phyloP scores from a whole-genome alignment of 2,888 invertebrate genomes.

The Athalia cordata region DNA sequence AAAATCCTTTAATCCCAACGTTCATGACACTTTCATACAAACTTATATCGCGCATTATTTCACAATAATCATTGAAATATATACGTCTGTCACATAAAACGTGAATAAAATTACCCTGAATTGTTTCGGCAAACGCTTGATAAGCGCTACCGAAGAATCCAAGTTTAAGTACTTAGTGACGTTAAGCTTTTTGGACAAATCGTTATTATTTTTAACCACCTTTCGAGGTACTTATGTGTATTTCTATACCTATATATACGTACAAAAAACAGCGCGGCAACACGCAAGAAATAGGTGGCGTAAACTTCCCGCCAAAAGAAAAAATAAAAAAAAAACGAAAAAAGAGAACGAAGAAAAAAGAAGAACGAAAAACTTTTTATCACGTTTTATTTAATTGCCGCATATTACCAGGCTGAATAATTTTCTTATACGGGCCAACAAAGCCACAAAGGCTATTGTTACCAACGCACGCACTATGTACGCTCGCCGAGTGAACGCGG shows the following conservation, averaged over 20 bases:
- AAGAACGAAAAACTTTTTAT: slow-evolving; percentile 14
- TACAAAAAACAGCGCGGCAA: no score
- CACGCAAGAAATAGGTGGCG: slow-evolving; percentile 6
- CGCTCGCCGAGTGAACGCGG: no score
- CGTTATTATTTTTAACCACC: slow-evolving; percentile 17
- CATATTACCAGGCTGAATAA: slow-evolving; percentile 19
- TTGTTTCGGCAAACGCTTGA: slow-evolving; percentile 18
- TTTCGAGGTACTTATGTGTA: neutral
- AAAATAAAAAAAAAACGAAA: no score
- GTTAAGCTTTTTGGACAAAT: slow-evolving; percentile 38
- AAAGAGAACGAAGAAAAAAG: no score
- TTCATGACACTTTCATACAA: no score
- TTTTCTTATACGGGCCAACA: neutral
- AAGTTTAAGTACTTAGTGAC: slow-evolving; percentile 28
- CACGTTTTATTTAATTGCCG: slow-evolving; percentile 27
- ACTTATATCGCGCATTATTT: no score
- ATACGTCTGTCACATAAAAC: neutral
- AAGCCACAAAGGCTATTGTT: neutral
- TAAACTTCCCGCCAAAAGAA: slow-evolving; percentile 23
- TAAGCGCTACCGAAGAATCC: slow-evolving; percentile 9
- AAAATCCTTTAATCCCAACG: no score
- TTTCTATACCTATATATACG: no score
- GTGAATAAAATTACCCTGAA: slow-evolving; percentile 20
- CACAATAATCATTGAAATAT: no score
- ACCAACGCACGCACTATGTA: neutral